A percentile compares a stretch with the other conserved stretches of the same genome.
Evolutionary conservation across 2,113 vertebrate genomes (phyloP).

Genomic region (Python bivittatus): DNA sequence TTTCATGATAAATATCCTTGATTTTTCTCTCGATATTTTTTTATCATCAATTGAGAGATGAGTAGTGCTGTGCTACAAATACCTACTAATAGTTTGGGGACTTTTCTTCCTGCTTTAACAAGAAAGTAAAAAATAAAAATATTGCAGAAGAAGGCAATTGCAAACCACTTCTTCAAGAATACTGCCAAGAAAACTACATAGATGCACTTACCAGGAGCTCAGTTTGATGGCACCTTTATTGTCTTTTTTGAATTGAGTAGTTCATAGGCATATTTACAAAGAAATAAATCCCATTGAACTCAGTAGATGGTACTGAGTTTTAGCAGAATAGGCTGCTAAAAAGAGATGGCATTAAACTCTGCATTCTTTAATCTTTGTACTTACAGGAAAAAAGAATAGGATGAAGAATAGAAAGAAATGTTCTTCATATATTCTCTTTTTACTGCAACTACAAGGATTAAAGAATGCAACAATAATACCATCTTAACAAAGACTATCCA

Average conservation of each 20-base stretch:
- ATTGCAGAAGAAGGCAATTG: neutral
- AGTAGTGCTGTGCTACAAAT: neutral
- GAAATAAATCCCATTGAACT: neutral
- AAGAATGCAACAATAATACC: neutral
- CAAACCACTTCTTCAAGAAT: neutral
- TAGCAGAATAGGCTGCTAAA: neutral
- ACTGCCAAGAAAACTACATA: neutral
- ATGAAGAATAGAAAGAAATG: neutral
- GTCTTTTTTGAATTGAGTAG: neutral
- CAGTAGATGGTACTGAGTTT: neutral
- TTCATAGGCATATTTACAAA: neutral
- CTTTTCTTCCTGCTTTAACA: neutral
- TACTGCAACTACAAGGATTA: neutral
- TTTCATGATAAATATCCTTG: neutral
- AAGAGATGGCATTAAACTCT: neutral
- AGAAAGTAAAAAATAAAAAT: neutral
- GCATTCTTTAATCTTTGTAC: neutral
- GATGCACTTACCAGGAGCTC: neutral
- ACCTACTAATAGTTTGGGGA: neutral
- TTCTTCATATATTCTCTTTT: neutral
- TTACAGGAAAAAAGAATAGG: neutral
- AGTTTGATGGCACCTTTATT: neutral
- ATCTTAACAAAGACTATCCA: neutral
- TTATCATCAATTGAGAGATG: neutral
- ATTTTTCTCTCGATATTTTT: neutral